Percentiles rank a stretch among this genome's conserved stretches.
Conservation (phyloP, 2,797 vertebrate species). For the Lacerta agilis region DNA sequence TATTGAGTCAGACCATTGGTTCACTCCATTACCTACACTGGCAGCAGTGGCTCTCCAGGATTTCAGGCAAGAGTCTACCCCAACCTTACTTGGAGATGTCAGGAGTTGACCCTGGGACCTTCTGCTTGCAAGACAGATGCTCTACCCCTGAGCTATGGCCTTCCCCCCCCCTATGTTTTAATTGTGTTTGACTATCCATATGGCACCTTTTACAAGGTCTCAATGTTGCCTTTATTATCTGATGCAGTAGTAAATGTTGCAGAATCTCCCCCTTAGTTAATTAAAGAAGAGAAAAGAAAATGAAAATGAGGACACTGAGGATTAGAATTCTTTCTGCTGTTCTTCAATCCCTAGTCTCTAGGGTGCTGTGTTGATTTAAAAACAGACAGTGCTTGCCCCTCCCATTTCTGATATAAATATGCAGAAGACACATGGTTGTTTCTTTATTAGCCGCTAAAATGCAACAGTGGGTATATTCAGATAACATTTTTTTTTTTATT, state of each 20-base stretch:
- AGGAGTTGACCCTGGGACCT: too few species aligned
- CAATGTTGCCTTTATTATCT: slow-evolving; percentile 39
- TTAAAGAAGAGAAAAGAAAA: slow-evolving; percentile 38
- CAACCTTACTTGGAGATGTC: too few species aligned
- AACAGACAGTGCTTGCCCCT: background rate
- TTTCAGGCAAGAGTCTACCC: too few species aligned
- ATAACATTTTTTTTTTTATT: slow-evolving; percentile 47
- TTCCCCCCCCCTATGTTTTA: background rate
- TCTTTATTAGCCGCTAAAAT: slow-evolving; percentile 52
- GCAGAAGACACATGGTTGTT: slow-evolving; percentile 40
- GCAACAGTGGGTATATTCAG: slow-evolving; percentile 63
- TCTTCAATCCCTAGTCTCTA: slow-evolving; percentile 6
- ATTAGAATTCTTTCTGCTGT: slow-evolving; percentile 28
- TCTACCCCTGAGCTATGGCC: too few species aligned
- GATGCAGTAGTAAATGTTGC: slow-evolving; percentile 24
- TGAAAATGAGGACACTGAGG: background rate
- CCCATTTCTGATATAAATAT: slow-evolving; percentile 44
- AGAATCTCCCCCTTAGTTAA: slow-evolving; percentile 52
- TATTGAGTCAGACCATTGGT: too few species aligned
- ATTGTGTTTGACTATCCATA: slow-evolving; percentile 43
- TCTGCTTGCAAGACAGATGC: too few species aligned
- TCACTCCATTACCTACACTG: too few species aligned
- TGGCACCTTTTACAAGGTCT: background rate
- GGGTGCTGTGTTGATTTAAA: slow-evolving; percentile 21
- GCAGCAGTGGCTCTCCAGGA: too few species aligned